phyloP scores from a whole-genome alignment of 2,888 invertebrate genomes.

The Apamea anceps region DNA sequence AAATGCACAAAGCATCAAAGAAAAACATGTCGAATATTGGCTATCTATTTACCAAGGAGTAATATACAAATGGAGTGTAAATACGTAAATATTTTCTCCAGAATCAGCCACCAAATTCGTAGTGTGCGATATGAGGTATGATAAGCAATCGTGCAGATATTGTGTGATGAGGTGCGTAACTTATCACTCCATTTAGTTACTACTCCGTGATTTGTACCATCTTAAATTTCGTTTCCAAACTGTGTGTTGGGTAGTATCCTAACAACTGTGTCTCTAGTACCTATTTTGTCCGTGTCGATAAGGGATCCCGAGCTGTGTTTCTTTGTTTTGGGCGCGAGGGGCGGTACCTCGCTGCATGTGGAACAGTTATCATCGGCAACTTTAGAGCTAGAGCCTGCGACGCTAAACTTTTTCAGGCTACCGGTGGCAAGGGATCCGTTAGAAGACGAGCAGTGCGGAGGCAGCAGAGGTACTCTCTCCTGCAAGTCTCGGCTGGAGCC shows the following conservation, averaged over 20 bases:
- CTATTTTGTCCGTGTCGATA: constrained; percentile 83
- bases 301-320: constrained; percentile 87
- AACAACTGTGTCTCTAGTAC: constrained; percentile 86
- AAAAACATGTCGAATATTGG: constrained; percentile 58
- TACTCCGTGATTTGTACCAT: constrained; percentile 53
- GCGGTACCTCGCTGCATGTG: constrained; percentile 86
- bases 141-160: constrained; percentile 17
- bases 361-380: constrained; percentile 83
- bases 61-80: constrained; percentile 36
- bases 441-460: constrained; percentile 86
- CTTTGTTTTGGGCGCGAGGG: constrained; percentile 83
- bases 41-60: constrained; percentile 63
- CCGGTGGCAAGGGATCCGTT: constrained; percentile 86
- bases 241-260: constrained; percentile 86
- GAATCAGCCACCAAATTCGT: neutral
- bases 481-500: constrained; percentile 81
- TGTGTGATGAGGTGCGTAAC: neutral
- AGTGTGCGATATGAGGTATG: constrained; percentile 15
- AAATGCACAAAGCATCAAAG: constrained; percentile 55
- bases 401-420: constrained; percentile 84
- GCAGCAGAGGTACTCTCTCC: constrained; percentile 85
- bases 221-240: constrained; percentile 84
- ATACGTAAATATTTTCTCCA: constrained; percentile 11
- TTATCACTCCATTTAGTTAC: constrained; percentile 41
- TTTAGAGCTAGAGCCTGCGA: constrained; percentile 81